Base-by-base conservation (phyloP, 2,888 invertebrate species). In the Synanthedon andrenaeformis region DNA sequence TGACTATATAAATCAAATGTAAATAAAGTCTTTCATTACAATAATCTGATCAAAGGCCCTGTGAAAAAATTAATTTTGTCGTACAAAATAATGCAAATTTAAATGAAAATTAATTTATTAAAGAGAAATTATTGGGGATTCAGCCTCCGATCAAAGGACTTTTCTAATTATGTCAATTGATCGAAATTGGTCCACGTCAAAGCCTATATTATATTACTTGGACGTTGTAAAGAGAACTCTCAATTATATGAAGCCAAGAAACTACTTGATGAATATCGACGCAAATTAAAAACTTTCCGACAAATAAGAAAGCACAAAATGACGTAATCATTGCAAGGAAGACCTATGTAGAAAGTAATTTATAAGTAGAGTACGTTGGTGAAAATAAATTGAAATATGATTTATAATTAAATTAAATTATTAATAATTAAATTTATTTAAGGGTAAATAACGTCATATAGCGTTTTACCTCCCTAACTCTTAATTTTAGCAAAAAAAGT, bases 251-350 rank as follows among this genome's bases (percentile, higher is more conserved):
- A 84, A 83, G 79, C 85, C 84, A 63, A 54, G 66, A 68, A 74
- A 82, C 35, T 35, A 82, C 66, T 74, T 74, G 72, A 75, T 76
- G 74, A 80, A 78, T 78, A 79, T 76, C 77, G 69, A 69, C 69
- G 74, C 79, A 85, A 85, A 86, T 85, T 82, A 83, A 85, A 82
- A 78, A 83, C 80, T 67, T 71, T 69, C 61, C 73, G 67, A 71
- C 72, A 76, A 77, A 78, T 76, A 72, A 70, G 35, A 35, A 35
- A 35, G 10, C 35, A 35, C 8, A 35, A 10, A 35, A 35, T 35
- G 8, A 35, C 35, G 35, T 35, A 35, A 35, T 35, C 35, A 35
- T 35, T 35, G 35, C 1, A 35, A 3, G 35, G 35, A 35, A 35
- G 35, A 8, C 35, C 10, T 35, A 10, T 8, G 35, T 8, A 35